Evolutionary conservation across 2,888 invertebrate species (phyloP).

Genomic region (Dilophus febrilis): DNA sequence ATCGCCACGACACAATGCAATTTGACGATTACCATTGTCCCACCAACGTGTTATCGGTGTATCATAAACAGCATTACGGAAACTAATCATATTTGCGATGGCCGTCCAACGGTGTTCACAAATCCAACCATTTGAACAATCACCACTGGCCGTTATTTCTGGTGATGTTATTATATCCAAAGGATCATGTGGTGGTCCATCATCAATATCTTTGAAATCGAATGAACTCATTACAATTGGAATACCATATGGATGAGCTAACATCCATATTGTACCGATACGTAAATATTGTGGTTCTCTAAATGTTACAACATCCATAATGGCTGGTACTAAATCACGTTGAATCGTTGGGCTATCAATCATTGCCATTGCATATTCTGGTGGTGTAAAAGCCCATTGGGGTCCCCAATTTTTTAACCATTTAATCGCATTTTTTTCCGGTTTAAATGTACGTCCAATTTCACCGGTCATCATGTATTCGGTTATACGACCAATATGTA

Average conservation of each 20-base stretch:
- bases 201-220: constrained; percentile 41
- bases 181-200: constrained; percentile 37
- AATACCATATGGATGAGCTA: constrained; percentile 68
- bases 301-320: constrained; percentile 45
- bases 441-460: constrained; percentile 36
- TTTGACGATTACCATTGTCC: constrained; percentile 56
- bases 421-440: constrained; percentile 42
- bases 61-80: constrained; percentile 44
- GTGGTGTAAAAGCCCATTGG: constrained; percentile 46
- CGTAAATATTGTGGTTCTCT: constrained; percentile 49
- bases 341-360: constrained; percentile 88
- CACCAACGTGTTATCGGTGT: constrained; percentile 46
- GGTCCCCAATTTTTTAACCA: constrained; percentile 47
- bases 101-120: constrained; percentile 65
- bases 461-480: constrained; percentile 42
- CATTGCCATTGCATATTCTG: constrained; percentile 49
- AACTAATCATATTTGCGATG: constrained; percentile 53
- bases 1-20: constrained; percentile 56
- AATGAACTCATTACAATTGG: constrained; percentile 78
- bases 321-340: constrained; percentile 49
- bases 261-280: constrained; percentile 69
- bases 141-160: constrained; percentile 33
- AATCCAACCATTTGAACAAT: constrained; percentile 32
- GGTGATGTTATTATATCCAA: constrained; percentile 33
- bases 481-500: constrained; percentile 40